A percentile compares a stretch with the other conserved stretches of the same genome.
Evolutionary conservation across 2,888 invertebrate species (phyloP).

Genomic region (Xanthorhoe designata): DNA sequence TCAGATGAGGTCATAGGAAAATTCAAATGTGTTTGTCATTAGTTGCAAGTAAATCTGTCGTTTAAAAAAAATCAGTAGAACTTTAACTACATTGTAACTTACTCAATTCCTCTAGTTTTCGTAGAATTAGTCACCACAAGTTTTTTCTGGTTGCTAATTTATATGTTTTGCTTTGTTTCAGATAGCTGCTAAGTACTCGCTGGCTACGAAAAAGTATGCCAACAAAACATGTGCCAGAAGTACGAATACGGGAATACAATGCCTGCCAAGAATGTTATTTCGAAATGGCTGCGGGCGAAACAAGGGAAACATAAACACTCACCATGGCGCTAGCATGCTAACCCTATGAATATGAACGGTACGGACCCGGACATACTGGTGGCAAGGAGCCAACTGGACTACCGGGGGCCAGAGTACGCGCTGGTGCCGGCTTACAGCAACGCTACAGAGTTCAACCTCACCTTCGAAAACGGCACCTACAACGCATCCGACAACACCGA

Average conservation of each 20-base stretch:
- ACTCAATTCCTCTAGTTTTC: not conserved
- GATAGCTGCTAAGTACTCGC: constrained; percentile 54
- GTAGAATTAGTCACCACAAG: not conserved
- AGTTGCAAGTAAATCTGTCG: too few species aligned
- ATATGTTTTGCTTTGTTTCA: constrained; percentile 66
- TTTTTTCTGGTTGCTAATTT: constrained; percentile 26
- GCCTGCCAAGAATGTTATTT: constrained; percentile 82
- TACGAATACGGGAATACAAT: constrained; percentile 72
- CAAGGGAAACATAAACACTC: constrained; percentile 80
- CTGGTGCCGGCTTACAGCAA: constrained; percentile 62
- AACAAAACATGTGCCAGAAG: constrained; percentile 74
- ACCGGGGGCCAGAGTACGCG: constrained; percentile 69
- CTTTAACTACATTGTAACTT: not conserved
- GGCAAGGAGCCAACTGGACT: constrained; percentile 78
- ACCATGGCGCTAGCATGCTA: constrained; percentile 78
- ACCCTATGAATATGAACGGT: constrained; percentile 77
- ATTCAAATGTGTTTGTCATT: not conserved
- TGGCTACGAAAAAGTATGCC: constrained; percentile 67
- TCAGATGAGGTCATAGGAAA: not conserved
- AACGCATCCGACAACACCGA: constrained; percentile 66
- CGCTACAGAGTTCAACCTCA: constrained; percentile 68
- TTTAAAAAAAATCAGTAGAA: too few species aligned
- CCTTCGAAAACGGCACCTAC: constrained; percentile 64
- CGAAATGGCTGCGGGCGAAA: constrained; percentile 80
- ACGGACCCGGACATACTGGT: constrained; percentile 70